A percentile compares a stretch with the other conserved stretches of the same genome.
phyloP scores from a whole-genome alignment of 2,113 vertebrate species.

The Cichladusa arquata region DNA sequence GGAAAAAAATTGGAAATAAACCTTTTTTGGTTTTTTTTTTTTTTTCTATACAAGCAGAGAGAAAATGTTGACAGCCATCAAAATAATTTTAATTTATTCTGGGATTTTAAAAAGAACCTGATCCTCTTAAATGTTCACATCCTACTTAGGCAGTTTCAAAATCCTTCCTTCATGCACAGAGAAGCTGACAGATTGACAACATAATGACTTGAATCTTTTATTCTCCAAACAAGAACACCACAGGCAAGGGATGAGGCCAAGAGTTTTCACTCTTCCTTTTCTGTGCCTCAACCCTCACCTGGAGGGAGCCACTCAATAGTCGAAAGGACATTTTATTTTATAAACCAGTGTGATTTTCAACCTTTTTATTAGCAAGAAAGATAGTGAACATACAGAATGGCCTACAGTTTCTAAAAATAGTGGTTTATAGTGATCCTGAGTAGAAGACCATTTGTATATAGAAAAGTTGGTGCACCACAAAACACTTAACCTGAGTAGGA shows the following conservation, averaged over 20 bases:
- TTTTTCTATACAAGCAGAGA: background rate
- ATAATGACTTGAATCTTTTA: background rate
- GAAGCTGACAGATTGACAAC: background rate
- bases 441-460: background rate
- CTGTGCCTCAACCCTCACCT: background rate
- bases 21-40: no score
- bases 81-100: background rate
- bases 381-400: background rate
- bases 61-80: background rate
- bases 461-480: background rate
- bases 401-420: background rate
- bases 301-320: background rate
- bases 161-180: background rate
- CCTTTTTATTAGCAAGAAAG: background rate
- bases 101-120: background rate
- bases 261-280: background rate
- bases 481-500: background rate
- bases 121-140: conserved; percentile 12
- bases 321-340: background rate
- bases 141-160: background rate
- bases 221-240: background rate
- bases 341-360: background rate
- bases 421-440: background rate
- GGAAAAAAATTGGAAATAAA: background rate
- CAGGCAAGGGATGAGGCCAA: background rate